Percentiles rank a stretch among this genome's conserved stretches.
Evolutionary conservation across 2,888 invertebrate species (phyloP).

Genomic region (Microctonus brassicae): DNA sequence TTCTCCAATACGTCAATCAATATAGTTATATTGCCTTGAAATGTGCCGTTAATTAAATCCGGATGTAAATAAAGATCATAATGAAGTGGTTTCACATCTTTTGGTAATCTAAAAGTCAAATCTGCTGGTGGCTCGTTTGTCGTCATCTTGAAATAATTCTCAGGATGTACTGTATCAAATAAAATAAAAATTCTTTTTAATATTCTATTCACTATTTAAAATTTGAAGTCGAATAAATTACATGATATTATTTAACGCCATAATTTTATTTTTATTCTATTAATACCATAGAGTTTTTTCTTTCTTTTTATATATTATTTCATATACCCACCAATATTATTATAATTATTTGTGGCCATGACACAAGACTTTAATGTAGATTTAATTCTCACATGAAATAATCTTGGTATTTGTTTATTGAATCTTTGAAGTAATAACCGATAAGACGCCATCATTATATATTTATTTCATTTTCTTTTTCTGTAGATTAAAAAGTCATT

Average conservation of each 20-base stretch:
- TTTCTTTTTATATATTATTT: neutral
- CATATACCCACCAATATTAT: conserved; percentile 23
- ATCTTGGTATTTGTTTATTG: conserved; percentile 14
- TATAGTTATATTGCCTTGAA: conserved; percentile 74
- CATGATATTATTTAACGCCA: too few species aligned
- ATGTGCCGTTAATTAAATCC: conserved; percentile 74
- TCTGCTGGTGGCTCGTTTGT: conserved; percentile 59
- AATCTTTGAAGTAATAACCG: conserved; percentile 7
- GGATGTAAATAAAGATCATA: conserved; percentile 78
- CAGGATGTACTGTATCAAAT: conserved; percentile 35
- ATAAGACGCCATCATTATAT: neutral
- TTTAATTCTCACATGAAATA: neutral
- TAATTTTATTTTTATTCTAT: neutral
- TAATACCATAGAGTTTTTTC: neutral
- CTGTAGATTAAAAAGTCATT: neutral
- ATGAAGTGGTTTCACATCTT: conserved; percentile 73
- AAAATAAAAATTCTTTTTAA: neutral
- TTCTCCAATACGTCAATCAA: conserved; percentile 69
- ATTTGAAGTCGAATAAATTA: too few species aligned
- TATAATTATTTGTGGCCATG: neutral
- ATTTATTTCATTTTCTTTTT: neutral
- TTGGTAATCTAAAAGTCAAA: conserved; percentile 73
- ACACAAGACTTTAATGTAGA: neutral
- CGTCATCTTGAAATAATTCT: conserved; percentile 45
- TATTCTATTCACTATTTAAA: too few species aligned